phyloP scores from a whole-genome alignment of 2,113 vertebrate genomes.

The Campylorhamphus procurvoides region DNA sequence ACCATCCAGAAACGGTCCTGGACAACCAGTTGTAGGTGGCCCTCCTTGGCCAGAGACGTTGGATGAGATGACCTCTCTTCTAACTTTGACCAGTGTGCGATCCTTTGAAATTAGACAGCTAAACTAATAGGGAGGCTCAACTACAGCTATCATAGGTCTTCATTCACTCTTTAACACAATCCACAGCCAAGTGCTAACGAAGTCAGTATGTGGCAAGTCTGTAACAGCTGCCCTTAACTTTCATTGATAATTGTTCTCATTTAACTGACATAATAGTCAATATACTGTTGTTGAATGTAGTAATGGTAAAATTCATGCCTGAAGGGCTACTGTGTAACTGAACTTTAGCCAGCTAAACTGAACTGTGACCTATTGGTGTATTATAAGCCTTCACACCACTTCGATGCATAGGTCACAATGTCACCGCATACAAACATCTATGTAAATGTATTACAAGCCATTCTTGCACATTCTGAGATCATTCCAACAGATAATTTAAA shows the following conservation, averaged over 20 bases:
- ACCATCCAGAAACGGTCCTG: not conserved
- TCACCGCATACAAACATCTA: conserved; percentile 7
- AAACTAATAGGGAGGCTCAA: conserved; percentile 58
- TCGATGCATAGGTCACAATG: conserved; percentile 1
- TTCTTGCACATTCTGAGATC: conserved; percentile 27
- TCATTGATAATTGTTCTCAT: conserved; percentile 70
- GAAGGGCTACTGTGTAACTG: conserved; percentile 75
- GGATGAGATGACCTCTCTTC: not conserved
- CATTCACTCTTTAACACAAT: conserved; percentile 59
- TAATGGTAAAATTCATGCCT: conserved; percentile 75
- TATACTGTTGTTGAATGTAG: conserved; percentile 69
- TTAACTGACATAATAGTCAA: conserved; percentile 75
- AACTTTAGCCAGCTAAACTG: conserved; percentile 78
- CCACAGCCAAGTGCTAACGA: conserved; percentile 59
- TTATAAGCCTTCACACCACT: conserved; percentile 66
- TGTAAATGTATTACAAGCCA: conserved; percentile 30
- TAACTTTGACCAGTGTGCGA: not conserved
- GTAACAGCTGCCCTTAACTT: conserved; percentile 68
- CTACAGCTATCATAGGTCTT: conserved; percentile 54
- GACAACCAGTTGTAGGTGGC: not conserved
- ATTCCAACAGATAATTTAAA: conserved; percentile 45
- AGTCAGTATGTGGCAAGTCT: conserved; percentile 69
- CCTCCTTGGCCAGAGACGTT: not conserved
- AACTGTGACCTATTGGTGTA: conserved; percentile 77
- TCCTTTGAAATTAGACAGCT: conserved; percentile 3